Conservation (phyloP, 2,888 invertebrate species). For the Ligdia adustata region DNA sequence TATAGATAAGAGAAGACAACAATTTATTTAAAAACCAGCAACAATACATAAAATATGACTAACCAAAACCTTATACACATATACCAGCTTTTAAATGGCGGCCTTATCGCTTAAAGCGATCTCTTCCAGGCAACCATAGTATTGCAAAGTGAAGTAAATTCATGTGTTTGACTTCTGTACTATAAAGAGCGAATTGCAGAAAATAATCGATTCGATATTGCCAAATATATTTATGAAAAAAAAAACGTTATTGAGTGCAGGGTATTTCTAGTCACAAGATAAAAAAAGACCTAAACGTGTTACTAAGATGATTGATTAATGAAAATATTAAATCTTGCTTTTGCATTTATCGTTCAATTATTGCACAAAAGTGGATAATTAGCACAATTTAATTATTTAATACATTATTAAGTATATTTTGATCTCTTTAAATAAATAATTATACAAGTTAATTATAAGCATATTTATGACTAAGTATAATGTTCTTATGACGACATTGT, state of each 20-base stretch:
- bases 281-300: slow-evolving; percentile 25
- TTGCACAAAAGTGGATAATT: slow-evolving; percentile 32
- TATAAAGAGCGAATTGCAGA: too few species aligned
- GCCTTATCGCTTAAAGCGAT: too few species aligned
- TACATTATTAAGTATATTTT: slow-evolving; percentile 12
- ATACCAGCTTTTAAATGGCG: too few species aligned
- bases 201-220: slow-evolving; percentile 5
- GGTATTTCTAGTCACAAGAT: slow-evolving; percentile 45
- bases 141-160: too few species aligned
- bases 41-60: too few species aligned
- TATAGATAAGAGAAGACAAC: too few species aligned
- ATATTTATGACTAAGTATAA: slow-evolving; percentile 2
- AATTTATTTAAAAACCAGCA: too few species aligned
- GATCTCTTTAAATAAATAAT: slow-evolving; percentile 23
- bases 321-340: slow-evolving; percentile 7
- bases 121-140: too few species aligned
- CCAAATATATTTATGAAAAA: slow-evolving; percentile 26
- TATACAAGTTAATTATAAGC: slow-evolving; percentile 5
- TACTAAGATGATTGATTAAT: slow-evolving; percentile 2
- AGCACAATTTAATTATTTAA: slow-evolving; percentile 27
- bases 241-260: slow-evolving; percentile 42
- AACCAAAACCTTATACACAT: too few species aligned
- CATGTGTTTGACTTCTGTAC: too few species aligned
- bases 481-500: slow-evolving; percentile 15
- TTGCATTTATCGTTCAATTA: slow-evolving; percentile 20